Evolutionary conservation across 1,140 invertebrate species (phyloP).

Genomic region (Hycleus cichorii): DNA sequence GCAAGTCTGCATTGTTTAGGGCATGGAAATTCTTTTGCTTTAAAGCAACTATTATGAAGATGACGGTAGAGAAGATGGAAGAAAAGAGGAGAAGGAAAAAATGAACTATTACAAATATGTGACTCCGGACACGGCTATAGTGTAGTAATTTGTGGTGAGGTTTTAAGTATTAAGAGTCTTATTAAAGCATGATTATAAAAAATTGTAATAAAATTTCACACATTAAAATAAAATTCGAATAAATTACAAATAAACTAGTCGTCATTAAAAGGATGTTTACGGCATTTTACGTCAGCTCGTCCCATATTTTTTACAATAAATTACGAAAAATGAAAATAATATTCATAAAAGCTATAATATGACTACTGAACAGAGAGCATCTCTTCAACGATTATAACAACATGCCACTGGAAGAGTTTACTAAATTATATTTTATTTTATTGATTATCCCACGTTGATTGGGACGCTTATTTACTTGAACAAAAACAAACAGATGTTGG

Average conservation of each 20-base stretch:
- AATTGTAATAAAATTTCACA: constrained; percentile 43
- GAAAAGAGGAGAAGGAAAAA: not conserved
- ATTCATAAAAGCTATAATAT: constrained; percentile 41
- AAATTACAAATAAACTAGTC: constrained; percentile 42
- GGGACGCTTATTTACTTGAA: not conserved
- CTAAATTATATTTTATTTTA: constrained; percentile 16
- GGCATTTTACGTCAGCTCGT: constrained; percentile 37
- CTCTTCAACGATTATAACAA: constrained; percentile 15
- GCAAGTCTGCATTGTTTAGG: not conserved
- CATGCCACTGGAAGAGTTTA: constrained; percentile 5
- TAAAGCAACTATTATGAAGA: no score
- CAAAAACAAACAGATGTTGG: not conserved
- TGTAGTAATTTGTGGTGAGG: constrained; percentile 35
- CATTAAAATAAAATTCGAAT: constrained; percentile 44
- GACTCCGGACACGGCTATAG: constrained; percentile 2
- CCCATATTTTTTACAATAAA: constrained; percentile 44
- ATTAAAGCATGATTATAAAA: constrained; percentile 44
- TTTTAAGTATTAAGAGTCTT: constrained; percentile 36
- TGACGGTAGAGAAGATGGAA: not conserved
- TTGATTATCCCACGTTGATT: constrained; percentile 5
- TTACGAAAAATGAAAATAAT: constrained; percentile 42
- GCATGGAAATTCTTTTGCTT: not conserved
- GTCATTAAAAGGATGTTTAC: constrained; percentile 42
- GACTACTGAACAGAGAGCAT: constrained; percentile 35
- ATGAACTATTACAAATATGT: constrained; percentile 4